Conservation (phyloP, 2,797 vertebrate genomes). For the Catharus ustulatus region DNA sequence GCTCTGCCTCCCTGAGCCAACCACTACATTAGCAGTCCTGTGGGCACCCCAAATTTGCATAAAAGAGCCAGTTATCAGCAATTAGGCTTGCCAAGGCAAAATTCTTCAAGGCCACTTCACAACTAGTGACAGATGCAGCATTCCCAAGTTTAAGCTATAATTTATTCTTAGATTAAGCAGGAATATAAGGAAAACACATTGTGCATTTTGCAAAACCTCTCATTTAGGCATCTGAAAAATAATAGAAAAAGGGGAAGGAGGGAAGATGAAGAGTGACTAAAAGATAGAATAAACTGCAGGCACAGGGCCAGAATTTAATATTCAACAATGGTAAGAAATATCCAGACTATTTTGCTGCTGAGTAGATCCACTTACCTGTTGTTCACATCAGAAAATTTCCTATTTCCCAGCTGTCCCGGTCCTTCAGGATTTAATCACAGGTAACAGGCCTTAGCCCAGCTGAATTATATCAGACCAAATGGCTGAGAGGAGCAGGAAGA, state of each 20-base stretch:
- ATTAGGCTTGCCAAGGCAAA: constrained; percentile 62
- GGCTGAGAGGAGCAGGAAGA: neutral
- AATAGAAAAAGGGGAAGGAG: neutral
- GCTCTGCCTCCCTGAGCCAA: constrained; percentile 9
- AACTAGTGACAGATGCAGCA: constrained; percentile 48
- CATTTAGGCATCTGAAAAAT: constrained; percentile 10
- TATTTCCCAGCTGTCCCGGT: neutral
- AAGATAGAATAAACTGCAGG: neutral
- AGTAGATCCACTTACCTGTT: neutral
- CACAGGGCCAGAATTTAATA: neutral
- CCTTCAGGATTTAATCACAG: neutral
- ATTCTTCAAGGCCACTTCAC: constrained; percentile 52
- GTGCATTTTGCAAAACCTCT: constrained; percentile 24
- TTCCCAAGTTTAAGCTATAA: constrained; percentile 46
- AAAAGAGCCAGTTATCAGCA: constrained; percentile 66
- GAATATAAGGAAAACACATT: constrained; percentile 15
- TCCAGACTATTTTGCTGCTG: neutral
- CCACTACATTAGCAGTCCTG: constrained; percentile 20
- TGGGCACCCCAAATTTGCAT: constrained; percentile 29
- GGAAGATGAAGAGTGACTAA: neutral
- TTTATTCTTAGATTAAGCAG: constrained; percentile 31
- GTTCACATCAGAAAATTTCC: neutral
- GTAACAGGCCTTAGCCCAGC: neutral
- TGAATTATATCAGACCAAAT: neutral
- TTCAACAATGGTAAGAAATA: neutral